Conservation (phyloP, 64 coral and sea anemone species). For the Dendrophyllia cribrosa region DNA sequence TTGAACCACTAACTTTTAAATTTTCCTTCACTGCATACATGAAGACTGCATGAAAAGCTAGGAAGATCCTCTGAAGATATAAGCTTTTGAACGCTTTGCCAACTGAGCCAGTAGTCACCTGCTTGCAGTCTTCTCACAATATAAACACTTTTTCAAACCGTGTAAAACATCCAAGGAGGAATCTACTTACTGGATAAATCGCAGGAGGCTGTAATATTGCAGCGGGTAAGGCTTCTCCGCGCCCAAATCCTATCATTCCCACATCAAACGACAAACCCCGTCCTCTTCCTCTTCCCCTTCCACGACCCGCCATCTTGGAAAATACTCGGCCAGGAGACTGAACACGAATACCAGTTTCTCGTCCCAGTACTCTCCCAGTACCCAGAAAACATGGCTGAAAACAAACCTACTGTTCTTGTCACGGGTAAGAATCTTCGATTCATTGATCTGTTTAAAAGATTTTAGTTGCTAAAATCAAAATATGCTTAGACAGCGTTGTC, state of each 20-base stretch:
- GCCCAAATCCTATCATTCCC: constrained; percentile 77
- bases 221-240: constrained; percentile 92
- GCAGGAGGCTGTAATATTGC: constrained; percentile 95
- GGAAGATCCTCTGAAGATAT: too few species aligned
- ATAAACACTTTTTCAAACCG: not conserved
- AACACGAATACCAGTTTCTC: not conserved
- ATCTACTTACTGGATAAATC: constrained; percentile 81
- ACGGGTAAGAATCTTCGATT: constrained; percentile 64
- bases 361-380: not conserved
- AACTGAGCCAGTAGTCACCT: not conserved
- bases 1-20: too few species aligned
- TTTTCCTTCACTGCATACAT: too few species aligned
- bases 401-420: constrained; percentile 65
- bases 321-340: constrained; percentile 19
- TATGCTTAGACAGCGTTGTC: too few species aligned
- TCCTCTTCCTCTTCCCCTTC: constrained; percentile 84
- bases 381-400: constrained; percentile 34
- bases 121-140: not conserved
- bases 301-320: constrained; percentile 98
- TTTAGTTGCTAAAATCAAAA: too few species aligned
- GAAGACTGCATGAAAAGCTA: too few species aligned
- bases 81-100: too few species aligned
- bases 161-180: not conserved
- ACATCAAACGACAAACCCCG: constrained; percentile 93
- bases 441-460: too few species aligned